phyloP scores from a whole-genome alignment of 2,888 invertebrate species.

The Bellardia pandia region DNA sequence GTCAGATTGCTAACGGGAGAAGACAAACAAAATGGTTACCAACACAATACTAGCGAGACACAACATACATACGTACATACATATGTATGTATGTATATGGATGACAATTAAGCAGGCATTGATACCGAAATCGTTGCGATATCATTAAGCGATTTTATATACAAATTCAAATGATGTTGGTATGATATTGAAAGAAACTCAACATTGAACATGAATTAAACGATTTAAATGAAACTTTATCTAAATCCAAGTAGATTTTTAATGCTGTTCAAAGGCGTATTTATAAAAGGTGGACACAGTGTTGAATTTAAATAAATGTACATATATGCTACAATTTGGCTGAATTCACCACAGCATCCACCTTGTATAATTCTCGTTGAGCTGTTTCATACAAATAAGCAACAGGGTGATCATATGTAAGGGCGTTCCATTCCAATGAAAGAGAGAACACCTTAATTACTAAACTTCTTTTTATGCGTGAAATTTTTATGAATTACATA shows the following conservation, averaged over 20 bases:
- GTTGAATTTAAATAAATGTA: neutral
- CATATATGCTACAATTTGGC: too few species aligned
- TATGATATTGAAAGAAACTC: neutral
- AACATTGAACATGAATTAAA: slow-evolving; percentile 18
- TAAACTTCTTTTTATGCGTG: slow-evolving; percentile 4
- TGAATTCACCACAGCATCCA: too few species aligned
- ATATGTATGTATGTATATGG: neutral
- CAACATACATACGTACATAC: neutral
- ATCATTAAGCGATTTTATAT: neutral
- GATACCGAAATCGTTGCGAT: neutral
- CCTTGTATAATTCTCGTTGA: too few species aligned
- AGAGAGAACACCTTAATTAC: slow-evolving; percentile 36
- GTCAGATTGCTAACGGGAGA: neutral
- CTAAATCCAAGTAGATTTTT: neutral
- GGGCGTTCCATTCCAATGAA: neutral
- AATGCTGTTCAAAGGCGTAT: neutral
- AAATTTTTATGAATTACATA: neutral
- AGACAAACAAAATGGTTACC: neutral
- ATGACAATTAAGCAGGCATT: slow-evolving; percentile 17
- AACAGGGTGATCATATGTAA: neutral
- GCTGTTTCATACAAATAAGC: neutral
- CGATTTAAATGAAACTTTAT: too few species aligned
- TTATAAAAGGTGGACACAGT: neutral
- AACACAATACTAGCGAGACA: slow-evolving; percentile 1
- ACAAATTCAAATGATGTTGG: slow-evolving; percentile 9